Conservation (phyloP, 2,888 invertebrate species). For the Julus scandinavius region DNA sequence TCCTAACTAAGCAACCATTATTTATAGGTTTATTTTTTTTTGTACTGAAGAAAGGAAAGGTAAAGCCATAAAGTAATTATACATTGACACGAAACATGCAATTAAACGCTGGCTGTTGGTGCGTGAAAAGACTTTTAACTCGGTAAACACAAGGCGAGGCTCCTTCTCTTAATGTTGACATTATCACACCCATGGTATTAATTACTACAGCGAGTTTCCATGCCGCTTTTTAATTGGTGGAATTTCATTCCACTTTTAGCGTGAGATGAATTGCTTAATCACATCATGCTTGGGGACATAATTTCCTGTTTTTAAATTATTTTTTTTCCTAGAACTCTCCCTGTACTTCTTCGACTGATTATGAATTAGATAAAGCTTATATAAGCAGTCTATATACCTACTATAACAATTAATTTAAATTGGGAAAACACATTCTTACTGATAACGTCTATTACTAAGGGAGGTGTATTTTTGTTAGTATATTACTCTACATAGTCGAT, state of each 20-base stretch:
- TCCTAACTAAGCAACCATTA: conserved; percentile 43
- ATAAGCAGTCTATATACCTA: background rate
- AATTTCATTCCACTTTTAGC: conserved; percentile 44
- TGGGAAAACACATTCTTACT: conserved; percentile 27
- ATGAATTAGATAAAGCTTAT: conserved; percentile 30
- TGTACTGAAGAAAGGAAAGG: background rate
- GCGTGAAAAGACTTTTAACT: conserved; percentile 46
- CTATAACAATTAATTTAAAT: conserved; percentile 42
- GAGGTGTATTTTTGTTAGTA: background rate
- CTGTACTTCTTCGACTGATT: conserved; percentile 24
- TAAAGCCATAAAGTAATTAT: conserved; percentile 46
- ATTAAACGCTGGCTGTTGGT: conserved; percentile 45
- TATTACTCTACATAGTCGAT: background rate
- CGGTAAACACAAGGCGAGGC: conserved; percentile 46
- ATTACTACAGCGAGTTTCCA: conserved; percentile 42
- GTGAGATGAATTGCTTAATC: conserved; percentile 43
- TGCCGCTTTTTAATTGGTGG: conserved; percentile 40
- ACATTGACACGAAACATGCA: conserved; percentile 46
- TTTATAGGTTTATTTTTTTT: conserved; percentile 3
- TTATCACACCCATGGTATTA: conserved; percentile 46
- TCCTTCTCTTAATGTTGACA: conserved; percentile 45
- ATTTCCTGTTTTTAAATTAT: background rate
- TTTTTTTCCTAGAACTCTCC: background rate
- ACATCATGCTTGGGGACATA: conserved; percentile 30
- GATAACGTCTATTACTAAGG: background rate